phyloP scores from a whole-genome alignment of 2,797 vertebrate genomes.

The Bucorvus abyssinicus region DNA sequence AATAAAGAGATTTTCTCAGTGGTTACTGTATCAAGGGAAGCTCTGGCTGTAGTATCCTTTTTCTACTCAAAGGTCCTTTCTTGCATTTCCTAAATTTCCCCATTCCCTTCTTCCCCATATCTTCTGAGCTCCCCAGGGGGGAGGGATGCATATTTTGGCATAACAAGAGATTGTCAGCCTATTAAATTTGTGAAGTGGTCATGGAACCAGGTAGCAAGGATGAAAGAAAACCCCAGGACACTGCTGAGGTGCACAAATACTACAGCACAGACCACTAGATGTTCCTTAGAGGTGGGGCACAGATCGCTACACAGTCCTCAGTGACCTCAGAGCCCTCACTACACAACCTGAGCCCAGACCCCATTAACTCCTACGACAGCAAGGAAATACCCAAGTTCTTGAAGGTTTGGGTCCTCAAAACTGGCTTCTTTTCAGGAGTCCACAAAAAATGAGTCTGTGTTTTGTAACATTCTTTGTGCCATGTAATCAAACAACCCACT shows the following conservation, averaged over 20 bases:
- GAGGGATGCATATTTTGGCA: background rate
- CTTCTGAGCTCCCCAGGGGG: background rate
- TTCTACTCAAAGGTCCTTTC: background rate
- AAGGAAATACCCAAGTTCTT: background rate
- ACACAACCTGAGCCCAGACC: background rate
- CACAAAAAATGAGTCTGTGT: background rate
- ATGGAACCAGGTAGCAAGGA: background rate
- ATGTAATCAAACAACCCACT: background rate
- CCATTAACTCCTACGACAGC: accelerated
- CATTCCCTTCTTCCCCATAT: background rate
- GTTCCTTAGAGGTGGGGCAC: background rate
- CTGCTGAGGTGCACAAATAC: accelerated
- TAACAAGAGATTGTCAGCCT: background rate
- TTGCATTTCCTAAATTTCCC: background rate
- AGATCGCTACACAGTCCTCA: background rate
- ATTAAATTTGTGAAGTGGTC: background rate
- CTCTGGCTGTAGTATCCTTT: background rate
- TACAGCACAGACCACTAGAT: accelerated
- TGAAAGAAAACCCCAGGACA: background rate
- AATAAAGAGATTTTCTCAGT: background rate
- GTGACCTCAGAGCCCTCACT: background rate
- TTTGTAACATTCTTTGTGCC: background rate
- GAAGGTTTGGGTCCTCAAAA: background rate
- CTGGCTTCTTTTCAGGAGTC: background rate
- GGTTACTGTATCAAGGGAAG: background rate